Evolutionary conservation across 2,888 invertebrate genomes (phyloP).

Genomic region (Nephrotoma flavescens): DNA sequence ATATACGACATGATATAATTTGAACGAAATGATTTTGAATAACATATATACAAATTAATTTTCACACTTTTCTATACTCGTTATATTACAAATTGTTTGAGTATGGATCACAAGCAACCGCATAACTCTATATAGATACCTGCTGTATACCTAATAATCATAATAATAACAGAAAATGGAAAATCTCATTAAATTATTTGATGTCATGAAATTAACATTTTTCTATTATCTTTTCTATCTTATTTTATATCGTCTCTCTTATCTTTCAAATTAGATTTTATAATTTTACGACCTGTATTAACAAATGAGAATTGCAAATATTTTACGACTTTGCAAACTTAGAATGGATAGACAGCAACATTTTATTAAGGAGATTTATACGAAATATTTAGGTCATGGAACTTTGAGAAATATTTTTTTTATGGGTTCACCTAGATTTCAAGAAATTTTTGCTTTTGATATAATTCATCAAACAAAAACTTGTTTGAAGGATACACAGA

Average conservation of each 20-base stretch:
- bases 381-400: neutral
- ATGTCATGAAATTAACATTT: neutral
- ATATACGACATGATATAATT: too few relatives aligned
- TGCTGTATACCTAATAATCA: neutral
- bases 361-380: neutral
- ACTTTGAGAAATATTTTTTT: neutral
- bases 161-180: neutral
- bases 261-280: neutral
- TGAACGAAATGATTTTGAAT: too few relatives aligned
- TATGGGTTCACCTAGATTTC: too few relatives aligned
- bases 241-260: neutral
- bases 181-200: neutral
- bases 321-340: neutral
- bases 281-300: neutral
- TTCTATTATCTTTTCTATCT: neutral
- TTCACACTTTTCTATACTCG: too few relatives aligned
- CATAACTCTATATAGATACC: neutral
- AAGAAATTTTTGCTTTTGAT: too few relatives aligned
- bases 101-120: neutral
- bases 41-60: too few relatives aligned
- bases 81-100: too few relatives aligned
- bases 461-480: too few relatives aligned
- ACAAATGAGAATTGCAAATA: neutral
- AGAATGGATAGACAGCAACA: neutral
- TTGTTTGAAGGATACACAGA: too few relatives aligned